Evolutionary conservation across 2,888 invertebrate genomes (phyloP).

Genomic region (Acanthoscelides obtectus): DNA sequence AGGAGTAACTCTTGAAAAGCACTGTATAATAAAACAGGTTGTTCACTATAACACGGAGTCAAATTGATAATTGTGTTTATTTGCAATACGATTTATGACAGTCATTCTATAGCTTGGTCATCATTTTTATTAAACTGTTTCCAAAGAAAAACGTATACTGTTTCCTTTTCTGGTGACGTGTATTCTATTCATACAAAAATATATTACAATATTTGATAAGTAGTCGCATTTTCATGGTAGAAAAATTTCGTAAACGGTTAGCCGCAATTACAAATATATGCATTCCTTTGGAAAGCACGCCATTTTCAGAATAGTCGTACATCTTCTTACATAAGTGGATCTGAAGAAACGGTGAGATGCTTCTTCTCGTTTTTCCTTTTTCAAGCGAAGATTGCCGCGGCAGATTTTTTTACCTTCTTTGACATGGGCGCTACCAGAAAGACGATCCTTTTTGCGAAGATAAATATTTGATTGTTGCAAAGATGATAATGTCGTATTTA

Average conservation of each 20-base stretch:
- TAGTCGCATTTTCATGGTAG: not conserved
- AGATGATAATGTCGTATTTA: no score
- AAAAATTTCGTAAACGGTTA: not conserved
- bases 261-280: not conserved
- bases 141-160: no score
- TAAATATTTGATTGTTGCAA: no score
- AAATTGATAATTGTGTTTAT: no score
- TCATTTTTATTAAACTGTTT: no score
- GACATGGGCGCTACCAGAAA: not conserved
- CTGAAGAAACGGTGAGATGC: not conserved
- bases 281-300: not conserved
- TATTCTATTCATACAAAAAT: no score
- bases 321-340: not conserved
- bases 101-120: no score
- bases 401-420: not conserved
- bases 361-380: not conserved
- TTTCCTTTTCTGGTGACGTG: no score
- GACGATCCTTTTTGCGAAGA: not conserved
- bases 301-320: not conserved
- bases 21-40: no score
- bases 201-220: not conserved
- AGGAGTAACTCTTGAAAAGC: no score
- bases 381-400: not conserved
- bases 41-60: no score
- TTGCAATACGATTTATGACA: no score